These are phyloP conservation scores for Bellardia pandia DNA, from an alignment of 2,888 invertebrate species.

Conservation along the genomic window DNA sequence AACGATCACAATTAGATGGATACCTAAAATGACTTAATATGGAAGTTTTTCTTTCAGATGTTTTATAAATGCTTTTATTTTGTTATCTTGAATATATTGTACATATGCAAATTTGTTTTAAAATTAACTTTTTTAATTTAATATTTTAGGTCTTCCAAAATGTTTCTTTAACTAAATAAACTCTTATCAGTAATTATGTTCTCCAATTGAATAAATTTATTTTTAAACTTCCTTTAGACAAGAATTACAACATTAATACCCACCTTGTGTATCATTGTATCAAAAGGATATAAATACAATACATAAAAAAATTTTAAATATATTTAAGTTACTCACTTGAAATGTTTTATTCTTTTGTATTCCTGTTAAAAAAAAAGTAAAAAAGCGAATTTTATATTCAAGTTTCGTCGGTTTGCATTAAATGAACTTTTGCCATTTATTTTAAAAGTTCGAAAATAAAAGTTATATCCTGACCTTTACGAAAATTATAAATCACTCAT, in stretches of 20 bases:
- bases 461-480: too few species aligned
- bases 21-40: too few species aligned
- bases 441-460: too few species aligned
- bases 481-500: too few species aligned
- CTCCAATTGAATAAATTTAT: neutral
- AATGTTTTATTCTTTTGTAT: neutral
- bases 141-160: conserved; percentile 35
- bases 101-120: conserved; percentile 7
- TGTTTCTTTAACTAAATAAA: conserved; percentile 1
- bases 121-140: conserved; percentile 4
- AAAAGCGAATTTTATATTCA: too few species aligned
- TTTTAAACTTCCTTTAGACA: neutral
- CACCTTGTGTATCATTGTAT: conserved; percentile 53
- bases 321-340: conserved; percentile 23
- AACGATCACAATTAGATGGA: too few species aligned
- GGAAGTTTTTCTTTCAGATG: too few species aligned
- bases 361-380: conserved; percentile 16
- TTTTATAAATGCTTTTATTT: too few species aligned
- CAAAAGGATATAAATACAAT: conserved; percentile 21
- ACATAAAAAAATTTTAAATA: conserved; percentile 2
- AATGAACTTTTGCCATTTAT: too few species aligned
- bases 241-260: conserved; percentile 44
- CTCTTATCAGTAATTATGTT: neutral
- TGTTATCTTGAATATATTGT: neutral
- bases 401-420: too few species aligned